phyloP scores from a whole-genome alignment of 2,113 vertebrate genomes.

The Burhinus oedicnemus region DNA sequence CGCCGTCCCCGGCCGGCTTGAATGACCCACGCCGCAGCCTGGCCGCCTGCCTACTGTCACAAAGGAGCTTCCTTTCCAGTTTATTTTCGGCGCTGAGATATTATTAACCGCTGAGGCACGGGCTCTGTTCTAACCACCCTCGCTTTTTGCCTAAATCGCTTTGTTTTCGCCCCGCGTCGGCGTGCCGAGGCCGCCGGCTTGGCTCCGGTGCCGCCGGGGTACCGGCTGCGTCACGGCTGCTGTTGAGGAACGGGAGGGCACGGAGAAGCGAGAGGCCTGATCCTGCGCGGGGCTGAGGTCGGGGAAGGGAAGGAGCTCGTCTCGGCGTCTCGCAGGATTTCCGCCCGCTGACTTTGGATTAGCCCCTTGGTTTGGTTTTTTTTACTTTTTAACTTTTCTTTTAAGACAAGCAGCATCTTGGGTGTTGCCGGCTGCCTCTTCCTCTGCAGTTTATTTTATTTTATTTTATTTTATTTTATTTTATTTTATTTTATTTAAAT shows the following conservation, averaged over 20 bases:
- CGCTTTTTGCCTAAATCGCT: constrained; percentile 34
- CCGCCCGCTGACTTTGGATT: constrained; percentile 10
- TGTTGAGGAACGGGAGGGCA: constrained; percentile 32
- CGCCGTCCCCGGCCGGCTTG: constrained; percentile 71
- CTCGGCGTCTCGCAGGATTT: background rate
- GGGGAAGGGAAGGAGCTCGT: background rate
- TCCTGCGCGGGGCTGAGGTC: background rate
- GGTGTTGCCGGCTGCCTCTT: background rate
- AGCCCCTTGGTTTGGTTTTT: background rate
- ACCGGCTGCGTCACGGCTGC: background rate
- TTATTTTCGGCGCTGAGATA: constrained; percentile 91
- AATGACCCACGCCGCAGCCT: constrained; percentile 85
- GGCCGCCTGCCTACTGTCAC: constrained; percentile 91
- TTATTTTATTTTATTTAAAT: background rate
- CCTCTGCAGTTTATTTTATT: background rate
- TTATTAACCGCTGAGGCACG: constrained; percentile 83
- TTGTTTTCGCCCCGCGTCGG: background rate
- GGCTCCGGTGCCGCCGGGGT: background rate
- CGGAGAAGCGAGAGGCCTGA: background rate
- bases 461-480: background rate
- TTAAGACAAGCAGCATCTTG: background rate
- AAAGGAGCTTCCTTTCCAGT: constrained; percentile 90
- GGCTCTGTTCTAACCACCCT: constrained; percentile 51
- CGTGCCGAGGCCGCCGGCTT: background rate
- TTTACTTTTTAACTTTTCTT: background rate